These are phyloP conservation scores for Boloria selene DNA, from an alignment of 2,888 invertebrate genomes.

Conservation along the genomic window DNA sequence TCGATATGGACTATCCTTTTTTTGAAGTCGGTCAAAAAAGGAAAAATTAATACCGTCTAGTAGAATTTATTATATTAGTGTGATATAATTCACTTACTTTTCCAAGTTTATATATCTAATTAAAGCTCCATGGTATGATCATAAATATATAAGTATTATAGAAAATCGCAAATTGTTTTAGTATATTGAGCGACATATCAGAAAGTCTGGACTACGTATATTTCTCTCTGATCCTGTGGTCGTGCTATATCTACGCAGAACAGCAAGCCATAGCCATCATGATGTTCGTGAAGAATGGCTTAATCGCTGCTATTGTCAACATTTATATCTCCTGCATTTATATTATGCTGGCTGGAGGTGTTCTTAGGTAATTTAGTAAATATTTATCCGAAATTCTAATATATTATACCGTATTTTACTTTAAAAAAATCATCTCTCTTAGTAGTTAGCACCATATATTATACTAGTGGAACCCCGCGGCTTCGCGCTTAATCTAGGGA, in stretches of 20 bases:
- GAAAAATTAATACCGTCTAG: too few species aligned
- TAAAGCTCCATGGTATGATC: too few species aligned
- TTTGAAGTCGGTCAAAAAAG: too few species aligned
- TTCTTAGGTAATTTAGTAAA: conserved; percentile 84
- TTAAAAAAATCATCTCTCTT: not conserved
- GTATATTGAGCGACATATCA: conserved; percentile 81
- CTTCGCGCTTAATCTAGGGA: too few species aligned
- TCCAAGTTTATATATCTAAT: too few species aligned
- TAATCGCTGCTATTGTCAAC: conserved; percentile 89
- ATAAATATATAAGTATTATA: not conserved
- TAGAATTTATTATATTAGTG: too few species aligned
- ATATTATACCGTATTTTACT: not conserved
- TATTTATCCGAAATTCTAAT: too few species aligned
- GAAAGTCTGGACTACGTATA: conserved; percentile 84
- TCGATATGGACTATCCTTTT: too few species aligned
- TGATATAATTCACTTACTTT: too few species aligned
- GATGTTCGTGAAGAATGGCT: conserved; percentile 89
- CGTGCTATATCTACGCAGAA: conserved; percentile 92
- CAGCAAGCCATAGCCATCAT: conserved; percentile 92
- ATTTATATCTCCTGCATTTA: conserved; percentile 89
- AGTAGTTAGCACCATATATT: not conserved
- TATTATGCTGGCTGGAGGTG: conserved; percentile 87
- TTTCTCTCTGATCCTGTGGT: conserved; percentile 89
- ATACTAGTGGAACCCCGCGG: too few species aligned
- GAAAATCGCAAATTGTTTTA: conserved; percentile 48